Evolutionary conservation across 2,888 invertebrate species (phyloP).

Genomic region (Epinotia demarniana): DNA sequence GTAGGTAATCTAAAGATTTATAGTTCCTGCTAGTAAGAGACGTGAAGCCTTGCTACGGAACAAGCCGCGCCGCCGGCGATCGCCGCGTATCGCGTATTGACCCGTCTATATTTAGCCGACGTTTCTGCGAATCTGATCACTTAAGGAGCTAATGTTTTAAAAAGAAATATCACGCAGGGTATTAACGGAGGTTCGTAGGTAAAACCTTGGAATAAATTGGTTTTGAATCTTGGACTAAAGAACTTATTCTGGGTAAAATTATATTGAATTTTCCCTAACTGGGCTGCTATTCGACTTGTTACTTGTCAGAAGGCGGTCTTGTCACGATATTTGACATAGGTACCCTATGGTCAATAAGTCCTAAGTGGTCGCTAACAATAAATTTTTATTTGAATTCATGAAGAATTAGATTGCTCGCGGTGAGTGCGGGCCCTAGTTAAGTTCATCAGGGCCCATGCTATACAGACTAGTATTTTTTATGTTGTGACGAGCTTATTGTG

Average conservation of each 20-base stretch:
- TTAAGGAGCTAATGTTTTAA: conserved; percentile 26
- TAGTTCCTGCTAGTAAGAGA: not conserved
- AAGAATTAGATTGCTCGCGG: no score
- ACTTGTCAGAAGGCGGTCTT: no score
- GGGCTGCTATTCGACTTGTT: no score
- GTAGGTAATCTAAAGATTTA: no score
- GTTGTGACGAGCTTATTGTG: no score
- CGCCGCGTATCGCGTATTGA: conserved; percentile 73
- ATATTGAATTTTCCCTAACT: not conserved
- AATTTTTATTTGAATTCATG: no score
- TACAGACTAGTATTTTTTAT: no score
- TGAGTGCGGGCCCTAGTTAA: no score
- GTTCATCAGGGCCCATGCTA: no score
- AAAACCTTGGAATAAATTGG: conserved; percentile 6
- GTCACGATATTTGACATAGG: no score
- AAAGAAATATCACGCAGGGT: conserved; percentile 9
- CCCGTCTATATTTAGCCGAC: conserved; percentile 75
- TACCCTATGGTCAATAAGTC: no score
- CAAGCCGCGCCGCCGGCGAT: conserved; percentile 60
- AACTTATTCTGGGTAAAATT: not conserved
- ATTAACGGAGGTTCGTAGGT: conserved; percentile 1
- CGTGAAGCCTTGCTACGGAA: conserved; percentile 36
- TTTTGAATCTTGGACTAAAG: not conserved
- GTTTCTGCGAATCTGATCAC: conserved; percentile 50
- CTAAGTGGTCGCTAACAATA: no score